phyloP scores from a whole-genome alignment of 2,888 invertebrate species.

The Harpalus rubripes region DNA sequence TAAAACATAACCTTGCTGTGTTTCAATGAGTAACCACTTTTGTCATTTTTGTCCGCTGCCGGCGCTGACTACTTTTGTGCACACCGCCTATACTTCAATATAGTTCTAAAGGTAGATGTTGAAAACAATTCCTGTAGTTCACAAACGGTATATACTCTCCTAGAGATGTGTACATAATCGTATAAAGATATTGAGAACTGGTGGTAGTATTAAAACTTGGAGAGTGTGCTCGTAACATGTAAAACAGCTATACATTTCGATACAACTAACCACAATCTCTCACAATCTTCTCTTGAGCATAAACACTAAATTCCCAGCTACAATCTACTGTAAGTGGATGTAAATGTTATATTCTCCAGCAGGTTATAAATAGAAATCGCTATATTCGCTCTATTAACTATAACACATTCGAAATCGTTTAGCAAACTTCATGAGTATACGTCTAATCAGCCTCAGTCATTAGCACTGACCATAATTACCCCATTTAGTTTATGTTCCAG shows the following conservation, averaged over 20 bases:
- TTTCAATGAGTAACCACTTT: no score
- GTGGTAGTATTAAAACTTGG: neutral
- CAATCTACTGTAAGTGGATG: neutral
- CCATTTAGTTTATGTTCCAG: neutral
- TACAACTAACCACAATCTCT: neutral
- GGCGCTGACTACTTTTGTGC: no score
- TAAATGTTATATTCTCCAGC: neutral
- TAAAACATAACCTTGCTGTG: no score
- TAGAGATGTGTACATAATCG: neutral
- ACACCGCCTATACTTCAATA: no score
- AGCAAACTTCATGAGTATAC: constrained; percentile 8
- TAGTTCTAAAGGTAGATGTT: no score
- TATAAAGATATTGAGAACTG: neutral
- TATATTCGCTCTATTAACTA: constrained; percentile 35
- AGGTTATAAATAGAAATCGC: constrained; percentile 15
- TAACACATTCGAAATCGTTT: constrained; percentile 49
- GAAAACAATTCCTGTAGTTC: no score
- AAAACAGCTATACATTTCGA: neutral
- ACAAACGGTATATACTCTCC: no score
- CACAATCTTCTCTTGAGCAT: neutral
- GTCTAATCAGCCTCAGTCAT: constrained; percentile 33
- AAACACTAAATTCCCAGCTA: constrained; percentile 6
- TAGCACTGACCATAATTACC: constrained; percentile 49
- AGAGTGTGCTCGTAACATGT: neutral
- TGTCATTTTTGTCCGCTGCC: no score